Evolutionary conservation across 2,113 vertebrate species (phyloP).

Genomic region (Anthoscopus minutus): DNA sequence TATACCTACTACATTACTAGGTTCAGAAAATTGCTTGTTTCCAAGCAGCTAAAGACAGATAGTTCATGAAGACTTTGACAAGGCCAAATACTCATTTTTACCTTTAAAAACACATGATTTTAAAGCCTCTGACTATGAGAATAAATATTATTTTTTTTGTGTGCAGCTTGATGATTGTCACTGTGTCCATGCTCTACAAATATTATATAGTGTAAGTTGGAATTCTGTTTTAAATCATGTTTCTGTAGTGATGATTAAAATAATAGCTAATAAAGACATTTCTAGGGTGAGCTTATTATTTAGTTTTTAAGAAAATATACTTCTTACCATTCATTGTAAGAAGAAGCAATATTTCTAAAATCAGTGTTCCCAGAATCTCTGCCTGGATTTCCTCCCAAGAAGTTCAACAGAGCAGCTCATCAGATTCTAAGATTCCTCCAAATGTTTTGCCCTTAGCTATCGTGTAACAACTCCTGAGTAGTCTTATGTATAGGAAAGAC

Average conservation of each 20-base stretch:
- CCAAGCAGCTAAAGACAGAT: background rate
- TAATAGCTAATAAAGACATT: background rate
- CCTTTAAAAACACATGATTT: background rate
- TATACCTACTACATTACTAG: background rate
- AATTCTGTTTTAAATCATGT: background rate
- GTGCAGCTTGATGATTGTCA: background rate
- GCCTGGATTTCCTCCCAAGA: background rate
- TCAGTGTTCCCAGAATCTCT: background rate
- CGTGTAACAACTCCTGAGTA: background rate
- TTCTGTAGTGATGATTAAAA: background rate
- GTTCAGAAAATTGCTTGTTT: background rate
- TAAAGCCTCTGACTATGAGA: background rate
- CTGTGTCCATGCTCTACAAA: background rate
- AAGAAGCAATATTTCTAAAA: background rate
- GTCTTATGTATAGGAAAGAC: background rate
- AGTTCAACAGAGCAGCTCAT: background rate
- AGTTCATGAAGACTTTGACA: background rate
- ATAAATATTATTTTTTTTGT: background rate
- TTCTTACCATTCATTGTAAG: background rate
- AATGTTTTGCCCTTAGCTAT: background rate
- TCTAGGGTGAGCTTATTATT: background rate
- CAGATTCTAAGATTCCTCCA: background rate
- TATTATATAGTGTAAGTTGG: background rate
- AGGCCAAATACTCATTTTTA: background rate
- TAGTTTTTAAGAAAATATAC: background rate